Base-by-base conservation (phyloP, 2,113 vertebrate genomes). In the rabbit (Oryctolagus cuniculus) region DNA sequence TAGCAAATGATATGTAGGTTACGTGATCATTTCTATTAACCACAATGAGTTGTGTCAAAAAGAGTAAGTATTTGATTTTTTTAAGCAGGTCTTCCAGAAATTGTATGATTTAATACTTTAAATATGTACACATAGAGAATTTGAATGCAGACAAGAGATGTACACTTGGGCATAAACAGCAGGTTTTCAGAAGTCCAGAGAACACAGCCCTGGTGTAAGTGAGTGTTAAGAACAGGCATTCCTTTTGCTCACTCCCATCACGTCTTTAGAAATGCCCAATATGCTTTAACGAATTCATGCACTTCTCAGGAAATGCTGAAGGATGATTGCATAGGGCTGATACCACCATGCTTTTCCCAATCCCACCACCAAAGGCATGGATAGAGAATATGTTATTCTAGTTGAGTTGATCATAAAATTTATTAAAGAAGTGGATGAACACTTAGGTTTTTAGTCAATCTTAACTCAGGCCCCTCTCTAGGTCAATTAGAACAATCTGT, bases 381-480 rank as follows among this genome's bases (percentile, higher is more conserved):
- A 70, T 53, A 86, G 73, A 87, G 25, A 82, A 38, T 27, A 93
- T 92, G 25, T 79, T 87, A 51, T 73, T 89, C n/a, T 78, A 69
- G 64, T 77, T 75, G 49, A 72, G 15, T 79, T 24, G 81, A 63
- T 64, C 21, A 85, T 69, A 86, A 78, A 79, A 67, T 80, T 38
- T 64, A 64, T 75, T n/a, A 31, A 87, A 85, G 73, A 81, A 11
- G 61, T 10, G 4, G 38, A 16, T 51, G 81, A 70, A 38, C 15
- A 15, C 19, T 58, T 19, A 22, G 55, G 19, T 53, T 88, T 86
- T 79, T 63, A 92, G 31, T 53, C 58, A 96, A 22, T 19, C 31
- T 44, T 44, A 44, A 44, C 21, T n/a, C 70, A 53, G 19, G 12
- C 15, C 11, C 7, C 64, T 91, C 31, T 80, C 10, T 61, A 83